Percentiles rank a stretch among this genome's conserved stretches.
phyloP scores from a whole-genome alignment of 2,888 invertebrate species.

The Gymnocheta viridis region DNA sequence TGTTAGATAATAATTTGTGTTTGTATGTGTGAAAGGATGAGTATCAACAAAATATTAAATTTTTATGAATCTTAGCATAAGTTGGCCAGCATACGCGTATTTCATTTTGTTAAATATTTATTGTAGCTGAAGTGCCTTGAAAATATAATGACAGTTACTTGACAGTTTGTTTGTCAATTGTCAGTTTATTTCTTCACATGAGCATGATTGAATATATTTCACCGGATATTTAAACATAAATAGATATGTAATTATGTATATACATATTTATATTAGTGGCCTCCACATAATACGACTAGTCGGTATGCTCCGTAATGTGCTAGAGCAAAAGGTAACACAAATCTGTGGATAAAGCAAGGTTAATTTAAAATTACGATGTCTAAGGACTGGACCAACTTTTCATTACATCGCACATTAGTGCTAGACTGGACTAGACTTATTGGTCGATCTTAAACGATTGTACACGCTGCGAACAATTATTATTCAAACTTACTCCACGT shows the following conservation, averaged over 20 bases:
- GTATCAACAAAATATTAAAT: constrained; percentile 7
- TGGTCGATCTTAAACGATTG: no score
- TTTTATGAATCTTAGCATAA: background rate
- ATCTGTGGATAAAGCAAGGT: no score
- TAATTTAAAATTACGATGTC: no score
- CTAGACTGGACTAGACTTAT: no score
- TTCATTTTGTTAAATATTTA: constrained; percentile 40
- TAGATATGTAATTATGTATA: background rate
- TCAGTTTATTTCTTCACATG: constrained; percentile 17
- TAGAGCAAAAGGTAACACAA: no score
- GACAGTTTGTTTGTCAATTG: constrained; percentile 70
- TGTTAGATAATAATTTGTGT: background rate
- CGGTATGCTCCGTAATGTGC: no score
- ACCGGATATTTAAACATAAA: background rate
- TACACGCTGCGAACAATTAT: no score
- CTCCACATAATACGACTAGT: no score
- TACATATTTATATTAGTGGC: background rate
- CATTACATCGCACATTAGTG: no score
- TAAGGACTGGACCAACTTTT: no score
- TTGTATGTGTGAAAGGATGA: background rate
- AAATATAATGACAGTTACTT: constrained; percentile 76
- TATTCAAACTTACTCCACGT: no score
- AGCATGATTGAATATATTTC: background rate
- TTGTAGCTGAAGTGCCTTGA: constrained; percentile 67
- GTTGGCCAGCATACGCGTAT: background rate